These are phyloP conservation scores for Dipodomys spectabilis DNA, from an alignment of 2,113 vertebrate species.

Conservation along the genomic window DNA sequence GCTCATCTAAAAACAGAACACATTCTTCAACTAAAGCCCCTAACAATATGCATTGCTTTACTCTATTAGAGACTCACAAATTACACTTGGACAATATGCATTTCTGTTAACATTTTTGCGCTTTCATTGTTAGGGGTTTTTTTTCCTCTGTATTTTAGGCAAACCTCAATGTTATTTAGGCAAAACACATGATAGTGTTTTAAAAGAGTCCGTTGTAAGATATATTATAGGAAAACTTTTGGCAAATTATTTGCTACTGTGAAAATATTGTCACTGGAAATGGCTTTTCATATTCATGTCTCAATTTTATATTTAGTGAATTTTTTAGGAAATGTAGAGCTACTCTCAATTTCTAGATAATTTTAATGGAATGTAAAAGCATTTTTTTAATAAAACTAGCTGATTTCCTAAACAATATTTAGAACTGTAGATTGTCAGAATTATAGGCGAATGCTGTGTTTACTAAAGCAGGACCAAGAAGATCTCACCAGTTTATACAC, in stretches of 20 bases:
- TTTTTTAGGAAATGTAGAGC: conserved; percentile 36
- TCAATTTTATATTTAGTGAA: conserved; percentile 41
- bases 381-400: neutral
- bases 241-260: conserved; percentile 35
- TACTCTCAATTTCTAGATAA: conserved; percentile 51
- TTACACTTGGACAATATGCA: neutral
- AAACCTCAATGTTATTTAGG: neutral
- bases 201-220: neutral
- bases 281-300: conserved; percentile 35
- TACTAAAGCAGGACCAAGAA: neutral
- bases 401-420: conserved; percentile 4
- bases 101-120: neutral
- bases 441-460: neutral
- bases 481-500: too few relatives aligned
- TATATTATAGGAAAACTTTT: neutral
- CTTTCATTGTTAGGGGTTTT: neutral
- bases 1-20: neutral
- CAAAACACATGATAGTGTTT: neutral
- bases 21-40: neutral
- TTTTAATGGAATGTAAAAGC: conserved; percentile 42
- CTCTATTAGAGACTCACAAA: neutral
- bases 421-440: neutral
- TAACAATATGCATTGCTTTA: neutral
- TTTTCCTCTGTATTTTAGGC: neutral
- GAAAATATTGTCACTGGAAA: conserved; percentile 61